Evolutionary conservation across 2,888 invertebrate species (phyloP).

Genomic region (Himalopsyche kuldschensis): DNA sequence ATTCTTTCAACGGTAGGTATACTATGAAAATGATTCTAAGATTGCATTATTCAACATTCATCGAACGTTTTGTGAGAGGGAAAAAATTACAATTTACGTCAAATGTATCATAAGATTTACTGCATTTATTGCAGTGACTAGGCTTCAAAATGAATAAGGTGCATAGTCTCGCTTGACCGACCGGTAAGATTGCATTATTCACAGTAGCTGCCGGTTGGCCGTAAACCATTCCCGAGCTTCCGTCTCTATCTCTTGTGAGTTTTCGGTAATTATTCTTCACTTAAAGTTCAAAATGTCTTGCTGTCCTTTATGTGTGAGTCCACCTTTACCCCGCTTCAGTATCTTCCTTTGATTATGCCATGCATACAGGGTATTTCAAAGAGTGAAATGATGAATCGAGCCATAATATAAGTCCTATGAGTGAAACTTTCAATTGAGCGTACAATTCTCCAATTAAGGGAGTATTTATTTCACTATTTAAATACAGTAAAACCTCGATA

Average conservation of each 20-base stretch:
- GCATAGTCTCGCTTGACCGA: background rate
- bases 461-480: too few species aligned
- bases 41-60: too few species aligned
- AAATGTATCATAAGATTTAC: too few species aligned
- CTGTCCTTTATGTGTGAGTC: constrained; percentile 3
- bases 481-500: too few species aligned
- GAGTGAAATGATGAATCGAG: too few species aligned
- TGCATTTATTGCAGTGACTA: background rate
- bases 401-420: too few species aligned
- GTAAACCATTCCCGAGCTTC: background rate
- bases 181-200: background rate
- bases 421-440: too few species aligned
- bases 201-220: background rate
- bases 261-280: constrained; percentile 12
- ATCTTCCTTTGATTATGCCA: background rate
- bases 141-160: background rate
- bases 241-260: background rate
- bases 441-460: too few species aligned
- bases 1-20: too few species aligned
- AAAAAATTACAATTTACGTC: too few species aligned
- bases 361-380: background rate
- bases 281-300: constrained; percentile 8
- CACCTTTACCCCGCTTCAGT: background rate
- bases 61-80: too few species aligned
- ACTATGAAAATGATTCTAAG: too few species aligned